A percentile compares a stretch with the other conserved stretches of the same genome.
phyloP scores from a whole-genome alignment of 1,140 invertebrate genomes.

The Aphelenchoides fujianensis region DNA sequence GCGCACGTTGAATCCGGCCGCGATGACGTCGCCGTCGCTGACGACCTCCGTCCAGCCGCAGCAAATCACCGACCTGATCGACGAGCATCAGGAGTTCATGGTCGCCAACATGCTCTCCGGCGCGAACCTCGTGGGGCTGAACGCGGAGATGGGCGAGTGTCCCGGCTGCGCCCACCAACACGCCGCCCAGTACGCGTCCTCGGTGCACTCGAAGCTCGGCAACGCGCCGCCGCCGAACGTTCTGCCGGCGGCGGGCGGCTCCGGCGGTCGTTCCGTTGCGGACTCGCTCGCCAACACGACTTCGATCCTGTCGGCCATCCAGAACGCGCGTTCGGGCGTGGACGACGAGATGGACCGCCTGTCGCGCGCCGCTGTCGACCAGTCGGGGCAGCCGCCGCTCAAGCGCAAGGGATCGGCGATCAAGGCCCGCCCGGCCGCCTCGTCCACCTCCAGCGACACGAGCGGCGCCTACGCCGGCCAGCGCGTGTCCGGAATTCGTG shows the following conservation, averaged over 20 bases:
- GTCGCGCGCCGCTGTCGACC: background rate
- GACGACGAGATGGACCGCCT: constrained; percentile 1
- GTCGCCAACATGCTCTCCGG: background rate
- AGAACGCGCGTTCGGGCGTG: constrained; percentile 6
- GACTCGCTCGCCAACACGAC: constrained; percentile 8
- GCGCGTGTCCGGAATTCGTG: background rate
- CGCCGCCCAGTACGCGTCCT: background rate
- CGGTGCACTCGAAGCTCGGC: background rate
- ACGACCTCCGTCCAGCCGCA: background rate
- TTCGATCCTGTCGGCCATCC: background rate
- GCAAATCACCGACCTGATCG: background rate
- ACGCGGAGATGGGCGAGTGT: background rate
- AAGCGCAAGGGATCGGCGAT: constrained; percentile 1
- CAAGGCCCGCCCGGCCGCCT: background rate
- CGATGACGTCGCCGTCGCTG: background rate
- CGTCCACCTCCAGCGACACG: background rate
- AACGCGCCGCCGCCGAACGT: background rate
- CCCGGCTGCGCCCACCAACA: background rate
- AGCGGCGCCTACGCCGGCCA: background rate
- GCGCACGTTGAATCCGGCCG: background rate
- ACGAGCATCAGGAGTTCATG: background rate
- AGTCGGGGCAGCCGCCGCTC: background rate
- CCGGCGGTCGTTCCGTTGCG: background rate
- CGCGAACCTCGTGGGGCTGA: background rate
- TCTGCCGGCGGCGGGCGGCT: background rate